Conservation (phyloP, 2,113 vertebrate genomes). For the Gavia stellata region DNA sequence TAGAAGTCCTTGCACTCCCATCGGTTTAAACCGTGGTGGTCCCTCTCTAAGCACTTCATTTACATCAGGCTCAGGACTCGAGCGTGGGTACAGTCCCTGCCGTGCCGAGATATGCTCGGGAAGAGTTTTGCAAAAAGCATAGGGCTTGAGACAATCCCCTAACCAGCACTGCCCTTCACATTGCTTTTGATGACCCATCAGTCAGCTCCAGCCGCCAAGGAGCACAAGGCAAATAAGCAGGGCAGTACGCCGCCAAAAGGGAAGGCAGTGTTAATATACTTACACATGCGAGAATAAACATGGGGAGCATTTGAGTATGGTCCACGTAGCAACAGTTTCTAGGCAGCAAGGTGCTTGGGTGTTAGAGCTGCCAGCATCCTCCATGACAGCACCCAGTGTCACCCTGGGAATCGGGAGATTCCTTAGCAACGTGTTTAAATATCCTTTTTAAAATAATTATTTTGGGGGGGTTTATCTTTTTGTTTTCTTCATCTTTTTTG, state of each 20-base stretch:
- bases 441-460: not conserved
- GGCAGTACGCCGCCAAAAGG: not conserved
- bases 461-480: not conserved
- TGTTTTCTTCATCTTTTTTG: not conserved
- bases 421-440: not conserved
- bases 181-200: not conserved
- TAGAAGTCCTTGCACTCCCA: not conserved
- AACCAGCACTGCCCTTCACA: not conserved
- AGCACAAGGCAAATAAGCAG: not conserved
- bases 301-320: not conserved
- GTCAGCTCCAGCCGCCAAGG: accelerated
- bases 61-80: not conserved
- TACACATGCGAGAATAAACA: not conserved
- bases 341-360: not conserved
- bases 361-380: not conserved
- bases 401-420: accelerated
- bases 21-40: accelerated
- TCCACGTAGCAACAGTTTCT: not conserved
- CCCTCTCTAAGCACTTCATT: not conserved
- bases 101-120: accelerated
- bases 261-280: not conserved
- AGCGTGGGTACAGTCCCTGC: accelerated
- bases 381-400: accelerated
- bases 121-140: not conserved
- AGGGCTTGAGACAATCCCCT: not conserved